Conservation (phyloP, 2,797 vertebrate species). For the Columba guinea region DNA sequence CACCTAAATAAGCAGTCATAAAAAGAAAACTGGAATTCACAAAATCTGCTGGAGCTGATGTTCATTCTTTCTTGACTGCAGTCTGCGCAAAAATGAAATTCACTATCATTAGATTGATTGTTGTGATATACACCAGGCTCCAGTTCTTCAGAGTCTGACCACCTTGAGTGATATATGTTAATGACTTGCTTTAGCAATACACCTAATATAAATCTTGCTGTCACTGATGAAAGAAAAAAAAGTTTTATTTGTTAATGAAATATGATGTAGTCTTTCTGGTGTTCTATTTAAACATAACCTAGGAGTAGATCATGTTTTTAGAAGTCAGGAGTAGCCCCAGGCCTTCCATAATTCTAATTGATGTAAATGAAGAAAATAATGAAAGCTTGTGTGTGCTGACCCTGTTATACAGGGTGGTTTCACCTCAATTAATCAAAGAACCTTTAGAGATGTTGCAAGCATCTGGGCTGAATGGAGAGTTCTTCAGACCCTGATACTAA, state of each 20-base stretch:
- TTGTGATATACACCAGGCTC: slow-evolving; percentile 42
- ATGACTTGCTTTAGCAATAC: slow-evolving; percentile 56
- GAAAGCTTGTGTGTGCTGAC: slow-evolving; percentile 86
- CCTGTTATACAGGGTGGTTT: slow-evolving; percentile 87
- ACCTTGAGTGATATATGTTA: slow-evolving; percentile 69
- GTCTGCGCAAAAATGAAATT: slow-evolving; percentile 39
- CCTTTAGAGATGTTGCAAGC: slow-evolving; percentile 86
- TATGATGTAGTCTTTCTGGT: slow-evolving; percentile 81
- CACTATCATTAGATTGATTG: slow-evolving; percentile 38
- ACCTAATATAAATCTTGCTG: slow-evolving; percentile 66
- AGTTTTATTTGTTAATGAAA: slow-evolving; percentile 88
- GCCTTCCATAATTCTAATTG: slow-evolving; percentile 87
- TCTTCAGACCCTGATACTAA: slow-evolving; percentile 73
- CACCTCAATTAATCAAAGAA: slow-evolving; percentile 96
- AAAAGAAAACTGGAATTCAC: slow-evolving; percentile 7
- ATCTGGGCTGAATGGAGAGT: slow-evolving; percentile 81
- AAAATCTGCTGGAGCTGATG: background rate
- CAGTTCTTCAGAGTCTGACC: slow-evolving; percentile 39
- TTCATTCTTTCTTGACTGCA: background rate
- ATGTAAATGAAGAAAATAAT: slow-evolving; percentile 90
- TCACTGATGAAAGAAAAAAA: slow-evolving; percentile 69
- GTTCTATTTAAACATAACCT: slow-evolving; percentile 81
- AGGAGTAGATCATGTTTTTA: slow-evolving; percentile 75
- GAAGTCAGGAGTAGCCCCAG: slow-evolving; percentile 77
- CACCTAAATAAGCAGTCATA: background rate